Evolutionary conservation across 1,140 invertebrate genomes (phyloP), one percentile per base, ranked within the genome.

Genomic region (Doryteuthis pealeii): DNA sequence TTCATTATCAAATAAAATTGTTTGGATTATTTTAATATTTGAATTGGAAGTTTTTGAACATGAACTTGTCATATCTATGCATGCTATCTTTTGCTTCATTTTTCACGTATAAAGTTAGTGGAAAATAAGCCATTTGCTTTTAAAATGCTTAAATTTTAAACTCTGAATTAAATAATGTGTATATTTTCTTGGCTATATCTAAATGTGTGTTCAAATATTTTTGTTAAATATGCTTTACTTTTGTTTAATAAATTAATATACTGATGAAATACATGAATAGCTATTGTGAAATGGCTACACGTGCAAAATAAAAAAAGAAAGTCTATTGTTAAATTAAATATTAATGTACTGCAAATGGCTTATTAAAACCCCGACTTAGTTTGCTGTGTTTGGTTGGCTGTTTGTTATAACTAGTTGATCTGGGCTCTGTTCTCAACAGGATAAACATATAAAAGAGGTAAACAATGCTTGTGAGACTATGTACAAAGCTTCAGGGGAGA

Each of bases 361-460:
- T 33, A 22, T 54, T 22, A 2, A 62, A 30, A n/a, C 18, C 18
- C 33, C 66, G 72, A 30, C 22, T 67, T 69, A 18, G 65, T 66
- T 66, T n/a, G n/a, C n/a, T n/a, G n/a, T 66, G n/a, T 31, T 66
- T n/a, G 22, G 65, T 26, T 66, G 65, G 65, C 30, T 66, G 65
- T 32, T 26, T 70, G 32, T 70, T 70, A 32, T 40, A 45, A 26
- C 28, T 70, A 40, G 32, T 45, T 26, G 69, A 30, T 70, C 33
- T 70, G 69, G 69, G 32, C 32, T 70, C 32, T 40, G 69, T 66
- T 73, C 28, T 40, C 35, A 79, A 40, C 76, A 85, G 84, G 84
- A 82, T 62, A 83, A 80, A 72, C 84, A 84, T 76, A 83, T 85
- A 71, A 77, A 85, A 74, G 84, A 85, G 33, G 85, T 86, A 58